These are phyloP conservation scores for Gymnobelideus leadbeateri DNA, from an alignment of 2,113 vertebrate species.

Conservation along the genomic window DNA sequence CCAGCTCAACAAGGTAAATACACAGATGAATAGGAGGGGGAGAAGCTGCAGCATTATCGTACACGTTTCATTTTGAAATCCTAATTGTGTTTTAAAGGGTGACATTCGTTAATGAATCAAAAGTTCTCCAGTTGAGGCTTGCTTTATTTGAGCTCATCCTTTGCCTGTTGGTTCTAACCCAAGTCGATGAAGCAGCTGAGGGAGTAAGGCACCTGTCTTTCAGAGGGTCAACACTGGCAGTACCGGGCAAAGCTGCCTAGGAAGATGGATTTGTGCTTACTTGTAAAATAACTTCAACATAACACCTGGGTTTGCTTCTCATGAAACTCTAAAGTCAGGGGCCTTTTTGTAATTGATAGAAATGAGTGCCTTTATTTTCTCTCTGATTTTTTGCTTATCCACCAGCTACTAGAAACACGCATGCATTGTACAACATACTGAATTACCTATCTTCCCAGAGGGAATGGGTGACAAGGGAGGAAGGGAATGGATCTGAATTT, in stretches of 20 bases:
- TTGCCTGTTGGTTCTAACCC: not conserved
- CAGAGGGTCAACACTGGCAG: not conserved
- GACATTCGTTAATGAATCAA: slow-evolving; percentile 55
- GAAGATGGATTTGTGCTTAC: slow-evolving; percentile 21
- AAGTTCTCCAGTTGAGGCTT: slow-evolving; percentile 10
- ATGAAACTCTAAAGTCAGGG: not conserved
- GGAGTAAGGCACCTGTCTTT: not conserved
- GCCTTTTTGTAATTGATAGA: not conserved
- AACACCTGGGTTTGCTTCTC: slow-evolving; percentile 8
- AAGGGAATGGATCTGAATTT: too few relatives aligned
- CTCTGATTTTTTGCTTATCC: not conserved
- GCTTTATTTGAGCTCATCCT: slow-evolving; percentile 33
- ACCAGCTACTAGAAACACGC: not conserved
- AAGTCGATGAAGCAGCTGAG: not conserved
- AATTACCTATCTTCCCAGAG: too few relatives aligned
- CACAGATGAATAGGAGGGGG: slow-evolving; percentile 13
- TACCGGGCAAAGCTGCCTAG: not conserved
- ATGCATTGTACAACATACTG: too few relatives aligned
- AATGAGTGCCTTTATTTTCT: not conserved
- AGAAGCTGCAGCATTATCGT: slow-evolving; percentile 18
- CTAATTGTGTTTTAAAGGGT: slow-evolving; percentile 49
- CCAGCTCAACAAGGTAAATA: slow-evolving; percentile 51
- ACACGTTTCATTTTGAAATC: slow-evolving; percentile 47
- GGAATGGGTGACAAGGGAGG: too few relatives aligned
- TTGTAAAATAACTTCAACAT: not conserved